Conservation (phyloP, 2,797 vertebrate genomes). For the Sebastes aleutianus region DNA sequence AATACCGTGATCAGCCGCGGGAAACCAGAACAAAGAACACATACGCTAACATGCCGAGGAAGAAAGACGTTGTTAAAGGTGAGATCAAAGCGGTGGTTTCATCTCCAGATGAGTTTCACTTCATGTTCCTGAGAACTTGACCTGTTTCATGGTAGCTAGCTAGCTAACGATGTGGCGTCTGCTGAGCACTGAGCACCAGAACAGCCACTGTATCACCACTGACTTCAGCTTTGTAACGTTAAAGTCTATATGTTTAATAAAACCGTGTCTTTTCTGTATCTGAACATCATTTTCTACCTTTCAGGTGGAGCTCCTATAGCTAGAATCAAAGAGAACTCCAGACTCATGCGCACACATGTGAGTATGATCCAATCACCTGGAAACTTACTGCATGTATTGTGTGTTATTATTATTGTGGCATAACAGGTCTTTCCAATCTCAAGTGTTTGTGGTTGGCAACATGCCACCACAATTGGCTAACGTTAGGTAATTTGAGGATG, state of each 20-base stretch:
- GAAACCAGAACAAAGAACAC: background rate
- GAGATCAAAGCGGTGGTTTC: background rate
- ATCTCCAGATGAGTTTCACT: conserved; percentile 15
- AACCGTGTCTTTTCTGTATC: fast-evolving
- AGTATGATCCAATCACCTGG: conserved; percentile 36
- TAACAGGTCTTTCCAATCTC: background rate
- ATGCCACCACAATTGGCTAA: background rate
- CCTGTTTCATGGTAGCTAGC: background rate
- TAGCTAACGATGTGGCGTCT: background rate
- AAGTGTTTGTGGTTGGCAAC: background rate
- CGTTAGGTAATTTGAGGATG: background rate
- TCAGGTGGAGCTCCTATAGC: conserved; percentile 8
- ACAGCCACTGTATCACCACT: fast-evolving
- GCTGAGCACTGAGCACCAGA: background rate
- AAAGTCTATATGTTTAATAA: background rate
- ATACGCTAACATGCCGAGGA: conserved; percentile 39
- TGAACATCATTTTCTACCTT: background rate
- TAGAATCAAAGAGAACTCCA: conserved; percentile 26
- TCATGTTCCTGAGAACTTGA: conserved; percentile 1
- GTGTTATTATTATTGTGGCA: fast-evolving
- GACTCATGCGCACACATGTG: conserved; percentile 61
- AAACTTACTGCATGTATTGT: background rate
- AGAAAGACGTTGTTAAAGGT: conserved; percentile 37
- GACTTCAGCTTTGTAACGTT: background rate
- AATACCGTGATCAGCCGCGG: background rate